phyloP scores from a whole-genome alignment of 2,888 invertebrate species.

The Prosapia bicincta region DNA sequence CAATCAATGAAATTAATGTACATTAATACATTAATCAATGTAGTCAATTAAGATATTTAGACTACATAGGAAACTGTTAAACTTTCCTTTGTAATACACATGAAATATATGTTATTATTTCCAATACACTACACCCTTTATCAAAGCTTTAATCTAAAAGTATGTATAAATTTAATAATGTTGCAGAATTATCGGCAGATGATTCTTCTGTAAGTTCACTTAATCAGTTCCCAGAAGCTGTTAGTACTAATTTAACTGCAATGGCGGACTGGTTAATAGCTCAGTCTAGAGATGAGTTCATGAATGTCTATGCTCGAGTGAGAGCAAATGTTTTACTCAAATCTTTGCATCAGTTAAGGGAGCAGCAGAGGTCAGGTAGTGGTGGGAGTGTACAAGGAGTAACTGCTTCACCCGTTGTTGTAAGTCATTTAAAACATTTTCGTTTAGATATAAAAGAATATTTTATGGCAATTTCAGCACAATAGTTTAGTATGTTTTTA shows the following conservation, averaged over 20 bases:
- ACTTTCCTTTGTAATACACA: too few species aligned
- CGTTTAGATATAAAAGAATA: too few species aligned
- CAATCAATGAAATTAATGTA: too few species aligned
- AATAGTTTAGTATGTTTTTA: too few species aligned
- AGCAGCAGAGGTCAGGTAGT: slow-evolving; percentile 74
- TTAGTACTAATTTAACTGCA: slow-evolving; percentile 66
- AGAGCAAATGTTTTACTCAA: slow-evolving; percentile 72
- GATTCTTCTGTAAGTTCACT: slow-evolving; percentile 54
- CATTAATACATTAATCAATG: too few species aligned
- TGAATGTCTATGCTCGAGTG: slow-evolving; percentile 69
- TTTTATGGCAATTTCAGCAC: too few species aligned
- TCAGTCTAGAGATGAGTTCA: slow-evolving; percentile 64
- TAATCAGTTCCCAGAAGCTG: slow-evolving; percentile 65
- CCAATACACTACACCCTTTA: too few species aligned
- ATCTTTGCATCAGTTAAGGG: slow-evolving; percentile 71
- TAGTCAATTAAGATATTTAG: too few species aligned
- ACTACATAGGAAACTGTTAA: too few species aligned
- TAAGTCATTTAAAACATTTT: slow-evolving; percentile 32
- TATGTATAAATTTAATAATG: too few species aligned
- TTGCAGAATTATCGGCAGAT: slow-evolving; percentile 45
- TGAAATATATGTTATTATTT: too few species aligned
- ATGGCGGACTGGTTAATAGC: slow-evolving; percentile 85
- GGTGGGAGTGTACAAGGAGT: slow-evolving; percentile 39
- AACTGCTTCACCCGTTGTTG: slow-evolving; percentile 38
- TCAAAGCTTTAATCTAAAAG: too few species aligned